Percentiles rank a stretch among this genome's conserved stretches.
Evolutionary conservation across 2,797 vertebrate species (phyloP).

Genomic region (Gephyroberyx darwinii): DNA sequence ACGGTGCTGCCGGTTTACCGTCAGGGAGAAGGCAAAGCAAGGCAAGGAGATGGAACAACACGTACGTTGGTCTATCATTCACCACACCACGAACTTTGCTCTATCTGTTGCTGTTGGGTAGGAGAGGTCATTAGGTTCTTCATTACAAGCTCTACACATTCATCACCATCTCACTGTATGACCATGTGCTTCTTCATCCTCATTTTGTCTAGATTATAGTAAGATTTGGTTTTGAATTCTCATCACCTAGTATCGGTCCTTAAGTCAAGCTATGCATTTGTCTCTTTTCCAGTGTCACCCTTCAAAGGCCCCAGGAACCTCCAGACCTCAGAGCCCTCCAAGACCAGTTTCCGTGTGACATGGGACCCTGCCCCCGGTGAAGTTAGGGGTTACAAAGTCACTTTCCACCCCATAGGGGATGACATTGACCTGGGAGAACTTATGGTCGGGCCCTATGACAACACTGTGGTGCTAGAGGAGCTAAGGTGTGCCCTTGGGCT

Average conservation of each 20-base stretch:
- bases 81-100: not conserved
- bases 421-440: slow-evolving; percentile 87
- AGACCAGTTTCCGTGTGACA: slow-evolving; percentile 95
- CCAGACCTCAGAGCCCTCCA: slow-evolving; percentile 94
- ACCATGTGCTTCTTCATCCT: not conserved
- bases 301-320: slow-evolving; percentile 95
- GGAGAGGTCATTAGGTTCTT: not conserved
- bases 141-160: not conserved
- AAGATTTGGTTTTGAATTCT: not conserved
- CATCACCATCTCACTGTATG: not conserved
- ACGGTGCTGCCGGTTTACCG: slow-evolving; percentile 91
- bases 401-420: slow-evolving; percentile 89
- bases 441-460: slow-evolving; percentile 93
- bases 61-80: slow-evolving; percentile 77
- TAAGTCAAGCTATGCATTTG: not conserved
- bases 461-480: slow-evolving; percentile 96
- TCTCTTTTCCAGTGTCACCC: slow-evolving; percentile 83
- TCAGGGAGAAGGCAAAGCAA: slow-evolving; percentile 90
- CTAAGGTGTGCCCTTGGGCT: slow-evolving; percentile 84
- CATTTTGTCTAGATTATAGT: not conserved
- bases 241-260: not conserved
- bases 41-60: slow-evolving; percentile 95
- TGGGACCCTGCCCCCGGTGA: slow-evolving; percentile 95
- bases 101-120: slow-evolving; percentile 1
- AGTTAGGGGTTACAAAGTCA: slow-evolving; percentile 95